These are phyloP conservation scores for Volucella zonaria DNA, from an alignment of 2,888 invertebrate genomes.

Conservation along the genomic window DNA sequence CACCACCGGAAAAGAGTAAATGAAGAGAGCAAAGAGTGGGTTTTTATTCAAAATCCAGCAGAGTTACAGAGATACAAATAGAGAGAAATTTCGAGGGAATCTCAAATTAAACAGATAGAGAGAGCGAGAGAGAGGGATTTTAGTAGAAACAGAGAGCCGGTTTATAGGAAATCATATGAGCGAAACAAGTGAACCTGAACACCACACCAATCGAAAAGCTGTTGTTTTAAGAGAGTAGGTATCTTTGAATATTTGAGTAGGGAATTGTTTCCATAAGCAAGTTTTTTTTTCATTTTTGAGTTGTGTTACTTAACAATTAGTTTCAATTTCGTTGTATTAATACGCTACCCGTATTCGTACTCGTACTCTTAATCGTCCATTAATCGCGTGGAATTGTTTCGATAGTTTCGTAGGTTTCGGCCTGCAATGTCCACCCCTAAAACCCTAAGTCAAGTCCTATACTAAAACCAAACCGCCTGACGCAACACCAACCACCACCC, in stretches of 20 bases:
- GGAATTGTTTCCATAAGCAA: conserved; percentile 47
- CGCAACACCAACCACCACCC: conserved; percentile 13
- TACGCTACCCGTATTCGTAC: not conserved
- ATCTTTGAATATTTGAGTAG: conserved; percentile 25
- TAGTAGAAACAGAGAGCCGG: conserved; percentile 20
- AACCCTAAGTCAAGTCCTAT: no score
- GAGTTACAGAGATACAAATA: conserved; percentile 14
- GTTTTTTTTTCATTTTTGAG: conserved; percentile 27
- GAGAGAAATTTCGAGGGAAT: not conserved
- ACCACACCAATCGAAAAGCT: conserved; percentile 20
- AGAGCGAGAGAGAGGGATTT: conserved; percentile 23
- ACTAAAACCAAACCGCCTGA: not conserved
- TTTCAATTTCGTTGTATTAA: not conserved
- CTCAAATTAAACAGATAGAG: not conserved
- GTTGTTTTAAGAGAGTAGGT: conserved; percentile 54
- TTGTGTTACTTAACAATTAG: conserved; percentile 72
- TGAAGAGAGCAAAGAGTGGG: not conserved
- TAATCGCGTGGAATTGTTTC: conserved; percentile 63
- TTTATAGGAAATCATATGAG: no score
- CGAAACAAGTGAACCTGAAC: not conserved
- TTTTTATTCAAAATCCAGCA: no score
- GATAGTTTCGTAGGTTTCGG: no score
- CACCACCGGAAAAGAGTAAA: conserved; percentile 8
- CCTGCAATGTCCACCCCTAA: no score
- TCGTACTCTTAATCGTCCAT: conserved; percentile 25